Conservation (phyloP, 2,888 invertebrate species). For the Patella caerulea region DNA sequence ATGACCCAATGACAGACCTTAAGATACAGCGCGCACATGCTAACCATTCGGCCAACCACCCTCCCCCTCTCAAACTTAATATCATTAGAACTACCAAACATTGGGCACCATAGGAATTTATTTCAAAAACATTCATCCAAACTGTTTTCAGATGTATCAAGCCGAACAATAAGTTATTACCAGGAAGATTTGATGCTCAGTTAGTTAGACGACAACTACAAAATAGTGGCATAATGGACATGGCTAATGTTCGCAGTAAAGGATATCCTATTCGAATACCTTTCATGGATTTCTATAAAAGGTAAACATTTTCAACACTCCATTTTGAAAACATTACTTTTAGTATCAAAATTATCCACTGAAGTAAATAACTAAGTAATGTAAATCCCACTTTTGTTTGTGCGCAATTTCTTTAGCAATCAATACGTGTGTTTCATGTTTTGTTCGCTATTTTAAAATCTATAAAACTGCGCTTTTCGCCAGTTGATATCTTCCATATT, state of each 20-base stretch:
- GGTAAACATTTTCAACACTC: conserved; percentile 27
- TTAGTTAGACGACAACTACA: conserved; percentile 49
- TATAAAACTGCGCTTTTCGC: no score
- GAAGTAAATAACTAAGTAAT: no score
- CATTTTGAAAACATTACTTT: not conserved
- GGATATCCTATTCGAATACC: conserved; percentile 54
- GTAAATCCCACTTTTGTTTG: not conserved
- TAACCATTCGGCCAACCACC: no score
- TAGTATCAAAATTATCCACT: not conserved
- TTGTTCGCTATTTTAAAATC: no score
- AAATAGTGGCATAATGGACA: conserved; percentile 58
- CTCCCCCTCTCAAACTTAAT: no score
- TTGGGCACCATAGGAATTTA: no score
- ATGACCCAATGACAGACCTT: no score
- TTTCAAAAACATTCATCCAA: not conserved
- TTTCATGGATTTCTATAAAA: conserved; percentile 44
- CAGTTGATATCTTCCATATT: no score
- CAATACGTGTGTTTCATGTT: no score
- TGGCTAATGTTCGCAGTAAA: conserved; percentile 52
- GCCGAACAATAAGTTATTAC: conserved; percentile 44
- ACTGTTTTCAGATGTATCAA: conserved; percentile 51
- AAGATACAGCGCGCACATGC: no score
- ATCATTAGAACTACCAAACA: no score
- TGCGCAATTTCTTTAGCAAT: no score
- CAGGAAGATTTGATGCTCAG: conserved; percentile 41